phyloP scores from a whole-genome alignment of 2,113 vertebrate genomes.

The Crotalus tigris region DNA sequence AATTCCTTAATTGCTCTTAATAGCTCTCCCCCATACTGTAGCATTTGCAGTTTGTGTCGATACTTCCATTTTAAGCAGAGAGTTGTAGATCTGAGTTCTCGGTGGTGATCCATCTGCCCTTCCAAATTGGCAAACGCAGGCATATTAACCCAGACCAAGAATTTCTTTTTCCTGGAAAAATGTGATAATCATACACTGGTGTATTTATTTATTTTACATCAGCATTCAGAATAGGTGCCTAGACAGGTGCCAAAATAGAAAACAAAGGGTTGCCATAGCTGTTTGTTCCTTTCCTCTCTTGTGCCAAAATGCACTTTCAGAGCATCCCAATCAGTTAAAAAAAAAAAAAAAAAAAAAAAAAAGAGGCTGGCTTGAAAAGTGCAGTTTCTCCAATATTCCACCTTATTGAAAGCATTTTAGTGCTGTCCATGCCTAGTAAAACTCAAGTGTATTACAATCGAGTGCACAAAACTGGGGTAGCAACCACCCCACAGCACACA shows the following conservation, averaged over 20 bases:
- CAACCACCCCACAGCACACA: background rate
- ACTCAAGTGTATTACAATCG: background rate
- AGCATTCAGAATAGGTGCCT: background rate
- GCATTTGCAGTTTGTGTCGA: background rate
- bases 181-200: background rate
- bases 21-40: background rate
- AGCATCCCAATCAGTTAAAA: background rate
- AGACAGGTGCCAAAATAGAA: background rate
- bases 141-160: background rate
- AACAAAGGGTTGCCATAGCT: background rate
- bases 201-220: background rate
- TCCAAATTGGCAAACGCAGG: conserved; percentile 1
- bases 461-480: background rate
- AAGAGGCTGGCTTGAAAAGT: background rate
- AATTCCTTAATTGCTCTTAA: background rate
- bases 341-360: background rate
- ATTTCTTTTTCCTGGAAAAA: conserved; percentile 11
- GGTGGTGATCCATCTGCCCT: conserved; percentile 3
- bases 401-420: background rate
- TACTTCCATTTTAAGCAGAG: background rate
- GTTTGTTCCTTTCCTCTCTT: background rate
- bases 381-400: background rate
- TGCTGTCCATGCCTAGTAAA: background rate
- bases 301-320: background rate
- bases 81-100: background rate